Evolutionary conservation across 2,797 vertebrate genomes (phyloP).

Genomic region (Sebastes matsubarae): DNA sequence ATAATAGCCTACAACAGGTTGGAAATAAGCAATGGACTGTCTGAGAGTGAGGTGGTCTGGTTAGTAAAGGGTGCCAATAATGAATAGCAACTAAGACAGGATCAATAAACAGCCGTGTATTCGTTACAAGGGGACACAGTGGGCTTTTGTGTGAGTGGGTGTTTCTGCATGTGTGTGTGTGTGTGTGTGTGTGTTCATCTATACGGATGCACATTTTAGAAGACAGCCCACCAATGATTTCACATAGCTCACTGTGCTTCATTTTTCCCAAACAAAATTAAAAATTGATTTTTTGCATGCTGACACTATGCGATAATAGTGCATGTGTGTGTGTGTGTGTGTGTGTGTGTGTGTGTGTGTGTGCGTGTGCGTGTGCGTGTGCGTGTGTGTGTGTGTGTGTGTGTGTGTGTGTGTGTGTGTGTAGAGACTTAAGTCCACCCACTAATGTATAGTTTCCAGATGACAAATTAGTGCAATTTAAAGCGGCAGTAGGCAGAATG

Average conservation of each 20-base stretch:
- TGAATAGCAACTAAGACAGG: conserved; percentile 52
- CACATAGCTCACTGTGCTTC: conserved; percentile 40
- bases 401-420: not conserved
- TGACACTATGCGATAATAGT: conserved; percentile 46
- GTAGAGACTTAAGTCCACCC: not conserved
- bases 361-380: not conserved
- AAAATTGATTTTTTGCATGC: conserved; percentile 75
- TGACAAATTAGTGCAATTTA: not conserved
- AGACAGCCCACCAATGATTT: conserved; percentile 45
- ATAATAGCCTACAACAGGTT: conserved; percentile 60
- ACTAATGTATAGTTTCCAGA: conserved; percentile 21
- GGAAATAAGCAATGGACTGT: conserved; percentile 42
- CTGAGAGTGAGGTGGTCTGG: conserved; percentile 42
- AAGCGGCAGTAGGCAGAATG: too few relatives aligned
- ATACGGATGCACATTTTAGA: conserved; percentile 15
- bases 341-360: not conserved
- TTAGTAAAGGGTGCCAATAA: conserved; percentile 56
- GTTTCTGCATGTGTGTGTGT: not conserved
- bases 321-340: not conserved
- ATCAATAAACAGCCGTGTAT: conserved; percentile 60
- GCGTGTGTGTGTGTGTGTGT: not conserved
- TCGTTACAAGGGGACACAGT: conserved; percentile 18
- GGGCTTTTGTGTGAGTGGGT: not conserved
- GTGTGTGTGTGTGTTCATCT: conserved; percentile 7
- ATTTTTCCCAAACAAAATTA: conserved; percentile 68